phyloP scores from a whole-genome alignment of 1,140 invertebrate species.

The Littorina saxatilis region DNA sequence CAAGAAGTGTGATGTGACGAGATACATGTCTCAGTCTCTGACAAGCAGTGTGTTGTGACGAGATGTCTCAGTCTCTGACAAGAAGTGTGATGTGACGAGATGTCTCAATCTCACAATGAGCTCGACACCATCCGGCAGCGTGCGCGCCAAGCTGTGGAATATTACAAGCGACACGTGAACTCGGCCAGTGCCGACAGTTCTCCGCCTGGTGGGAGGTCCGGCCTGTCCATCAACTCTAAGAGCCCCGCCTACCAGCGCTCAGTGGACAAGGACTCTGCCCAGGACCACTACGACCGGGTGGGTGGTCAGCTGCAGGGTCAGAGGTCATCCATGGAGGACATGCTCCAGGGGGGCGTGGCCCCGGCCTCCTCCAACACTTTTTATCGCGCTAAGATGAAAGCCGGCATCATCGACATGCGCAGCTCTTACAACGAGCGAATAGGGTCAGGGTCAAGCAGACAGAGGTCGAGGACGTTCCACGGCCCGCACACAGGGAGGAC shows the following conservation, averaged over 20 bases:
- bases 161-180: constrained; percentile 62
- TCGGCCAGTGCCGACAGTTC: constrained; percentile 29
- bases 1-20: too few relatives aligned
- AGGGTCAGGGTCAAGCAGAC: constrained; percentile 27
- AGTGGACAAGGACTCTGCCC: constrained; percentile 2
- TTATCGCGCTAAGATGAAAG: constrained; percentile 51
- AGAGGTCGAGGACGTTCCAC: constrained; percentile 45
- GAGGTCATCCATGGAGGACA: constrained; percentile 42
- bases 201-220: neutral
- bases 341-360: constrained; percentile 42
- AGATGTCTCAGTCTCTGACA: too few relatives aligned
- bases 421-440: constrained; percentile 54
- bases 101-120: constrained; percentile 37
- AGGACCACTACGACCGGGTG: constrained; percentile 15
- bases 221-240: neutral
- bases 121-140: constrained; percentile 63
- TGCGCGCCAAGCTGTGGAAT: constrained; percentile 67
- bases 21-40: too few relatives aligned
- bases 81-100: constrained; percentile 17
- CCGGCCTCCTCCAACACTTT: constrained; percentile 51
- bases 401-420: constrained; percentile 55
- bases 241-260: constrained; percentile 7
- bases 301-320: constrained; percentile 37
- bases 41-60: too few relatives aligned
- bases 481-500: constrained; percentile 39